These are phyloP conservation scores for Epinephelus fuscoguttatus DNA, from an alignment of 2,113 vertebrate species.

Conservation along the genomic window DNA sequence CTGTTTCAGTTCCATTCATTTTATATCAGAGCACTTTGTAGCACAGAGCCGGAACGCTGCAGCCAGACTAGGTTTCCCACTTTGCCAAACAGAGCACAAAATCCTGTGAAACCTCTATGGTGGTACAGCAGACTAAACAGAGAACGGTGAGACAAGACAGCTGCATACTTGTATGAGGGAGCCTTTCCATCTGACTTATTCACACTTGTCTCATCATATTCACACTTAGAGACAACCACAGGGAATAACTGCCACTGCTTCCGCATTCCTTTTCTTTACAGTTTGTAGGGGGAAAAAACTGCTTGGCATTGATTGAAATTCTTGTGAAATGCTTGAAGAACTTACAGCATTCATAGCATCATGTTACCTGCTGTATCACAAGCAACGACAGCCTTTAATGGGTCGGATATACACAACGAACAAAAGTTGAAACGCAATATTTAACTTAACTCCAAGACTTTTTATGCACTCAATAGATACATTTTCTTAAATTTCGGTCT, in stretches of 20 bases:
- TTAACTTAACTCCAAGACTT: too few species aligned
- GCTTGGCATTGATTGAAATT: background rate
- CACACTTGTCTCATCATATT: slow-evolving; percentile 68
- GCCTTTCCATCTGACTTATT: slow-evolving; percentile 66
- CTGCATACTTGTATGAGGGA: slow-evolving; percentile 51
- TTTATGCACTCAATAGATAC: too few species aligned
- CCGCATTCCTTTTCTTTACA: slow-evolving; percentile 12
- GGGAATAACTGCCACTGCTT: slow-evolving; percentile 38
- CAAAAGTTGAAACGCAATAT: too few species aligned
- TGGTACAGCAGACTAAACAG: slow-evolving; percentile 32
- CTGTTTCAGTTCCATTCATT: slow-evolving; percentile 66
- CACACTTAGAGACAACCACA: slow-evolving; percentile 54
- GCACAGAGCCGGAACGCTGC: slow-evolving; percentile 41
- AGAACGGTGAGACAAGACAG: slow-evolving; percentile 54
- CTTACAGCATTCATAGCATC: background rate
- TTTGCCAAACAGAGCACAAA: slow-evolving; percentile 82
- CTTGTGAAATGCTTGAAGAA: slow-evolving; percentile 1
- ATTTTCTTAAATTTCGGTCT: too few species aligned
- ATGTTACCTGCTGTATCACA: background rate
- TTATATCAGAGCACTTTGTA: slow-evolving; percentile 73
- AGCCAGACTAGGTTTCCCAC: slow-evolving; percentile 60
- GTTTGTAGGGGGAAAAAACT: background rate
- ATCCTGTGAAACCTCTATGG: slow-evolving; percentile 57
- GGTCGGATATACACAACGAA: too few species aligned
- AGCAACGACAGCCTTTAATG: background rate